Evolutionary conservation across 2,888 invertebrate genomes (phyloP).

Genomic region (Chrysopilus asiliformis): DNA sequence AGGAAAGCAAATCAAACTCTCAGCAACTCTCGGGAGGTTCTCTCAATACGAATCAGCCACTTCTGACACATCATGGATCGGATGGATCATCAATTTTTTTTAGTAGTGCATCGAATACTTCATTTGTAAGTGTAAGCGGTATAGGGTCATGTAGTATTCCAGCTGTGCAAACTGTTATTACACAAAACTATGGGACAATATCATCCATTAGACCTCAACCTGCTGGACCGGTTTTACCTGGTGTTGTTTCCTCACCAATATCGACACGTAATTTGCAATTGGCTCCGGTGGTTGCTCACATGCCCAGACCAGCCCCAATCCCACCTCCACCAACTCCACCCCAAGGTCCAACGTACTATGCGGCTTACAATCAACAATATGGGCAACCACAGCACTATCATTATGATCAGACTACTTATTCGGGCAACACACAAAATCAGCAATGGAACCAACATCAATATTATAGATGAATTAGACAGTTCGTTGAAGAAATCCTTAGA

Average conservation of each 20-base stretch:
- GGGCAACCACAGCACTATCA: slow-evolving; percentile 11
- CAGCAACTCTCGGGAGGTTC: slow-evolving; percentile 14
- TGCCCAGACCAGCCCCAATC: background rate
- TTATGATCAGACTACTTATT: slow-evolving; percentile 8
- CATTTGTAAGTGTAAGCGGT: slow-evolving; percentile 1
- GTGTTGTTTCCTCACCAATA: background rate
- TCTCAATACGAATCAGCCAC: slow-evolving; percentile 4
- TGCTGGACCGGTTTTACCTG: slow-evolving; percentile 2
- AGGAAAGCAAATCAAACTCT: slow-evolving; percentile 41
- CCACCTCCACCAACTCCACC: slow-evolving; percentile 33
- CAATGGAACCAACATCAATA: slow-evolving; percentile 16
- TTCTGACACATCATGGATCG: slow-evolving; percentile 8
- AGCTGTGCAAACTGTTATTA: slow-evolving; percentile 10
- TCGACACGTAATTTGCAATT: slow-evolving; percentile 1
- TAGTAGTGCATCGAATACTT: slow-evolving; percentile 9
- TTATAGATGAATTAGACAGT: slow-evolving; percentile 17
- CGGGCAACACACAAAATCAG: slow-evolving; percentile 5
- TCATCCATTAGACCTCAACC: slow-evolving; percentile 9
- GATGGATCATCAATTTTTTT: slow-evolving; percentile 8
- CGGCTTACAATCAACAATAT: slow-evolving; percentile 19
- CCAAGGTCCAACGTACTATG: slow-evolving; percentile 21
- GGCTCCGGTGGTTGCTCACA: background rate
- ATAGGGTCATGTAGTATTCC: slow-evolving; percentile 10
- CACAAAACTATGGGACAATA: slow-evolving; percentile 13
- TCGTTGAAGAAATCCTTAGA: slow-evolving; percentile 15